A percentile compares a stretch with the other conserved stretches of the same genome.
These are phyloP conservation scores for Pteropus alecto DNA, from an alignment of 2,113 vertebrate species.

Conservation along the genomic window DNA sequence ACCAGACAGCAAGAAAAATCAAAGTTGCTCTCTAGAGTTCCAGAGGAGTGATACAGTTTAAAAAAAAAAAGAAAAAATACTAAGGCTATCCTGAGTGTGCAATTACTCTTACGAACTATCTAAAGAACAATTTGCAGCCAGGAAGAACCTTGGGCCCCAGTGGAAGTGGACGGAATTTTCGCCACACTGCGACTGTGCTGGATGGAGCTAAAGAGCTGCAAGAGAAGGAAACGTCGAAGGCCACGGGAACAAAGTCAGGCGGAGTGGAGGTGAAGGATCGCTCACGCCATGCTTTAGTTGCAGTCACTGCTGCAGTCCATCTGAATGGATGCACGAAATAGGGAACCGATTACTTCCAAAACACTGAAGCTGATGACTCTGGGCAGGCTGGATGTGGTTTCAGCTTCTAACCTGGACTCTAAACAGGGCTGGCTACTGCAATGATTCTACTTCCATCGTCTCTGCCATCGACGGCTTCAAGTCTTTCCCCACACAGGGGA, in stretches of 20 bases:
- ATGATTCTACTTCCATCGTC: accelerated
- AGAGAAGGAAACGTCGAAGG: not conserved
- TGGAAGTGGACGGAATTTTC: not conserved
- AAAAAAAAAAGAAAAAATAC: not conserved
- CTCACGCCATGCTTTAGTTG: not conserved
- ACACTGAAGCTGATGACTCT: not conserved
- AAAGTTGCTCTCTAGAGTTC: not conserved
- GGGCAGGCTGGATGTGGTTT: not conserved
- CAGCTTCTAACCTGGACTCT: not conserved
- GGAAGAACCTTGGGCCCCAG: not conserved
- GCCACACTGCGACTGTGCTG: accelerated
- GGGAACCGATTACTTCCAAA: not conserved
- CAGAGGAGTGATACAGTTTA: not conserved
- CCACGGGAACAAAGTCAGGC: accelerated
- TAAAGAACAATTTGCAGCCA: not conserved
- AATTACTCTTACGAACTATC: not conserved
- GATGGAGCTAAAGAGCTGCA: not conserved
- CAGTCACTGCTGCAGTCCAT: not conserved
- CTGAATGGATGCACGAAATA: not conserved
- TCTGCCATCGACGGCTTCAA: accelerated
- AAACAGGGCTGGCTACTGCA: not conserved
- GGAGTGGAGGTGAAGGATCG: accelerated
- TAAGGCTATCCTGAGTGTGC: not conserved
- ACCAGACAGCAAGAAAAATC: not conserved
- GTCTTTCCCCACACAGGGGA: too few relatives aligned